These are phyloP conservation scores for Mythimna lalbum DNA, from an alignment of 2,888 invertebrate genomes.

Conservation along the genomic window DNA sequence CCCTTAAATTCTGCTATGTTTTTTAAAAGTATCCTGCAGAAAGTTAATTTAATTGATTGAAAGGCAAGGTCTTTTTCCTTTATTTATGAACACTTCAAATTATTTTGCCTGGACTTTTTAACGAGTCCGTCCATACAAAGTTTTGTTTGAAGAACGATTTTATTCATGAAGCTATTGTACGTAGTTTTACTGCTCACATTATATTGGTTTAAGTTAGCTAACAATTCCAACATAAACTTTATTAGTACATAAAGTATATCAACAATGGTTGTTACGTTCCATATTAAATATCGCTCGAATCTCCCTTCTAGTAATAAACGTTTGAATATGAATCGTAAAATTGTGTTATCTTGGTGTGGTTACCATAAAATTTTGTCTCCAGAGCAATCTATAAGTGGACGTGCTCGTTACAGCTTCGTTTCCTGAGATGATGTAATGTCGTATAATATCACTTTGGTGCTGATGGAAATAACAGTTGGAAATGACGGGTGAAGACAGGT, in stretches of 20 bases:
- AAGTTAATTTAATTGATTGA: slow-evolving; percentile 25
- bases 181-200: slow-evolving; percentile 31
- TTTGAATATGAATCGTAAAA: slow-evolving; percentile 67
- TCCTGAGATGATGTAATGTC: slow-evolving; percentile 47
- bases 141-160: slow-evolving; percentile 17
- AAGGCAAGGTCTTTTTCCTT: not conserved
- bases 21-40: slow-evolving; percentile 11
- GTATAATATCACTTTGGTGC: slow-evolving; percentile 43
- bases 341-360: slow-evolving; percentile 62
- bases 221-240: slow-evolving; percentile 52
- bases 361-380: slow-evolving; percentile 64
- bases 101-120: slow-evolving; percentile 23
- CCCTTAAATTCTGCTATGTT: slow-evolving; percentile 28
- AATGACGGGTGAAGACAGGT: not conserved
- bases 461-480: slow-evolving; percentile 7
- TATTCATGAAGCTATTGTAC: slow-evolving; percentile 34
- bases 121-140: not conserved
- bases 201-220: slow-evolving; percentile 45
- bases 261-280: slow-evolving; percentile 59
- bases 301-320: slow-evolving; percentile 61
- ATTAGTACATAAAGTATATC: slow-evolving; percentile 59
- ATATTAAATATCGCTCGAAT: slow-evolving; percentile 59
- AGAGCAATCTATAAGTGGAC: slow-evolving; percentile 63
- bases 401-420: slow-evolving; percentile 50
- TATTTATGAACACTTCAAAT: slow-evolving; percentile 15